phyloP scores from a whole-genome alignment of 2,113 vertebrate genomes.

The Salvelinus alpinus region DNA sequence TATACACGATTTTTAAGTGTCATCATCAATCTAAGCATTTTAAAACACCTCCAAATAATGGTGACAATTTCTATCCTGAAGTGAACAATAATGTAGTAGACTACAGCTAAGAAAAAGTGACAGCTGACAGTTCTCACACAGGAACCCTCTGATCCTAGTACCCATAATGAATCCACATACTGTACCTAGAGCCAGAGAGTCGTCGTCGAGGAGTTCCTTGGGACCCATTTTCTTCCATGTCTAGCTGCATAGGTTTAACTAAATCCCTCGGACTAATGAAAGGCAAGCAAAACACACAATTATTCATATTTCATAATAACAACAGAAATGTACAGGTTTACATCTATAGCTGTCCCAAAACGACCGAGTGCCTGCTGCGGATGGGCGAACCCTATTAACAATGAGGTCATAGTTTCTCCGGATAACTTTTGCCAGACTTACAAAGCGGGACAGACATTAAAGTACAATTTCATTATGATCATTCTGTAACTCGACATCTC shows the following conservation, averaged over 20 bases:
- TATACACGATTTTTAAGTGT: background rate
- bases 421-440: background rate
- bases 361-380: conserved; percentile 26
- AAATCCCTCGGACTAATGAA: conserved; percentile 55
- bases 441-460: background rate
- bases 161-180: conserved; percentile 14
- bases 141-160: background rate
- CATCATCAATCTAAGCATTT: no score
- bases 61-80: no score
- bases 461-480: background rate
- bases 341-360: conserved; percentile 26
- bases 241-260: conserved; percentile 57
- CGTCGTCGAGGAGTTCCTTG: conserved; percentile 50
- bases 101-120: conserved; percentile 2
- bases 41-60: no score
- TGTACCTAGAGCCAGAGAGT: conserved; percentile 67
- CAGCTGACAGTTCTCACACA: conserved; percentile 6
- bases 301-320: conserved; percentile 34
- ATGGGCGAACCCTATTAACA: conserved; percentile 51
- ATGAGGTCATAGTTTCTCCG: conserved; percentile 31
- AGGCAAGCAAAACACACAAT: conserved; percentile 53
- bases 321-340: background rate
- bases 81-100: background rate
- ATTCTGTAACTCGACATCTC: conserved; percentile 4
- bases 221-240: conserved; percentile 71